phyloP scores from a whole-genome alignment of 1,140 invertebrate species.

The Drosophila tropicalis region DNA sequence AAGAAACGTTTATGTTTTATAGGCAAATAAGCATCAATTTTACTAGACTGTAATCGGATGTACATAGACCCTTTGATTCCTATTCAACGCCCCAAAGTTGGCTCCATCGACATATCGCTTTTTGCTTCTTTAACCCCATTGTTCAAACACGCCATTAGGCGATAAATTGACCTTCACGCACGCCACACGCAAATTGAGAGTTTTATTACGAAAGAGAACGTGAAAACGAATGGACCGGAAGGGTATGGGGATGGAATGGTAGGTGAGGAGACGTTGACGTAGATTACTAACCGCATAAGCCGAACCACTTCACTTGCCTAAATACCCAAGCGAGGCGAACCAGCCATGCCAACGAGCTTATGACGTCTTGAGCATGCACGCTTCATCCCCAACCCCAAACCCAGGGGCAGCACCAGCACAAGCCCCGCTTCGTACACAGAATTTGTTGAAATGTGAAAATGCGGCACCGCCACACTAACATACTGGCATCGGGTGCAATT shows the following conservation, averaged over 20 bases:
- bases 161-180: conserved; percentile 79
- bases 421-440: neutral
- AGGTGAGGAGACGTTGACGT: conserved; percentile 31
- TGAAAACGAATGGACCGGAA: neutral
- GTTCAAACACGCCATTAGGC: conserved; percentile 69
- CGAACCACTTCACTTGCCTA: conserved; percentile 49
- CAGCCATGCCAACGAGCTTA: conserved; percentile 25
- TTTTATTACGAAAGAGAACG: neutral
- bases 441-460: conserved; percentile 13
- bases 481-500: neutral
- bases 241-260: too few relatives aligned
- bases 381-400: neutral
- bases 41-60: too few relatives aligned
- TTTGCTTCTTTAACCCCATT: conserved; percentile 38
- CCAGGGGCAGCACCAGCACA: neutral
- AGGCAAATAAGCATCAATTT: too few relatives aligned
- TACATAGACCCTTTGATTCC: neutral
- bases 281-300: conserved; percentile 67
- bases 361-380: conserved; percentile 54
- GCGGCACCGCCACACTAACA: neutral
- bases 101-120: neutral
- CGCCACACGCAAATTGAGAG: conserved; percentile 26
- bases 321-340: conserved; percentile 22
- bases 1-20: too few relatives aligned
- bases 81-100: neutral